These are phyloP conservation scores for Eulimnadia texana DNA, from an alignment of 1,140 invertebrate species.

Conservation along the genomic window DNA sequence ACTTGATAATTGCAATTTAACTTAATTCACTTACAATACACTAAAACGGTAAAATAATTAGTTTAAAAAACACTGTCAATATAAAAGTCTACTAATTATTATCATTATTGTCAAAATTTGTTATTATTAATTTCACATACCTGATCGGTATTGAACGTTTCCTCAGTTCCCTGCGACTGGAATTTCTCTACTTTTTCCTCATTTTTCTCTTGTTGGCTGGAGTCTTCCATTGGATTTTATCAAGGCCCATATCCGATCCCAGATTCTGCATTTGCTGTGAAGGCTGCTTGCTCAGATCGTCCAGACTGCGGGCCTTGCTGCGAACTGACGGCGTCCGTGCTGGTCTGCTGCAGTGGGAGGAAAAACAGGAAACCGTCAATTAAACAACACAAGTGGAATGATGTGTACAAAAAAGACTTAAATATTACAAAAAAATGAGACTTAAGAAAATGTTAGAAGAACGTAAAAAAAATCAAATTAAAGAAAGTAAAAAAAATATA, in stretches of 20 bases:
- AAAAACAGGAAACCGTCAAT: neutral
- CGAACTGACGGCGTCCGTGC: constrained; percentile 22
- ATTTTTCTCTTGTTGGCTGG: neutral
- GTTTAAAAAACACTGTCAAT: too few species aligned
- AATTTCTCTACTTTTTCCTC: neutral
- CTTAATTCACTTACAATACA: too few species aligned
- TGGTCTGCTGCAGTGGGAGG: constrained; percentile 6
- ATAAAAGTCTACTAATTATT: too few species aligned
- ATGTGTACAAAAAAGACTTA: too few species aligned
- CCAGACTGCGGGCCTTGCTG: constrained; percentile 22
- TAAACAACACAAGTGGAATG: too few species aligned
- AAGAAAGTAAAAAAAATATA: neutral
- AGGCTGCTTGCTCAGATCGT: constrained; percentile 21
- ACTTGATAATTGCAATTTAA: too few species aligned
- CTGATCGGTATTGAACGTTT: too few species aligned
- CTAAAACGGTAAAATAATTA: too few species aligned
- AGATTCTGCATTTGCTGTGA: neutral
- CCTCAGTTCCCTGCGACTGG: too few species aligned
- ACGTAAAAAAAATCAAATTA: neutral
- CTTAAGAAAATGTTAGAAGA: neutral
- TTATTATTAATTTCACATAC: too few species aligned
- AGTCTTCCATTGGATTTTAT: constrained; percentile 7
- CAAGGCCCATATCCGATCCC: constrained; percentile 12
- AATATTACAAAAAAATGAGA: neutral
- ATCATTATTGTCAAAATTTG: too few species aligned